phyloP scores from a whole-genome alignment of 2,113 vertebrate genomes.

The Cygnus atratus region DNA sequence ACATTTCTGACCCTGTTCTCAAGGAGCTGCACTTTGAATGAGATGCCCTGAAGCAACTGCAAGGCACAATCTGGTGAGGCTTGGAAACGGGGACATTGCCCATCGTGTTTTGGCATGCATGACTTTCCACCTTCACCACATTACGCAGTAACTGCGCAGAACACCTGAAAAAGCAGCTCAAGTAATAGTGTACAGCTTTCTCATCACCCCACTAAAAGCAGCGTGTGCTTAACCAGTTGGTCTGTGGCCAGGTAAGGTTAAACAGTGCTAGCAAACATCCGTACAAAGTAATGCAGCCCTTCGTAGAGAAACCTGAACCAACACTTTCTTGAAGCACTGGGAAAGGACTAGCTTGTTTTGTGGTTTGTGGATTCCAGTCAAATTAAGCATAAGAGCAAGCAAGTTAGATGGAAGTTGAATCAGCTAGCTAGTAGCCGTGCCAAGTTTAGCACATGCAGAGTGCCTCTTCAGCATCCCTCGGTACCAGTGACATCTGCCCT shows the following conservation, averaged over 20 bases:
- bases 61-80: not conserved
- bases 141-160: not conserved
- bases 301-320: not conserved
- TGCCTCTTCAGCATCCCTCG: not conserved
- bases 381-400: not conserved
- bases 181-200: not conserved
- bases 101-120: fast-evolving
- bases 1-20: not conserved
- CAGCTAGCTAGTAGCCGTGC: not conserved
- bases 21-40: not conserved
- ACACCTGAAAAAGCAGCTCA: not conserved
- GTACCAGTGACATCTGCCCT: not conserved
- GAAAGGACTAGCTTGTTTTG: too few species aligned
- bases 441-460: not conserved
- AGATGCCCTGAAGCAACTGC: not conserved
- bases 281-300: not conserved
- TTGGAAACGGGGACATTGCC: not conserved
- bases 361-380: not conserved
- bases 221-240: not conserved
- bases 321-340: not conserved
- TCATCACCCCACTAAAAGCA: not conserved
- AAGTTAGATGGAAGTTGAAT: not conserved
- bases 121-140: not conserved
- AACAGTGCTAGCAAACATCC: not conserved
- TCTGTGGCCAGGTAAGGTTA: not conserved